A percentile compares a stretch with the other conserved stretches of the same genome.
Conservation (phyloP, 2,797 vertebrate species). For the Graptemys geographica region DNA sequence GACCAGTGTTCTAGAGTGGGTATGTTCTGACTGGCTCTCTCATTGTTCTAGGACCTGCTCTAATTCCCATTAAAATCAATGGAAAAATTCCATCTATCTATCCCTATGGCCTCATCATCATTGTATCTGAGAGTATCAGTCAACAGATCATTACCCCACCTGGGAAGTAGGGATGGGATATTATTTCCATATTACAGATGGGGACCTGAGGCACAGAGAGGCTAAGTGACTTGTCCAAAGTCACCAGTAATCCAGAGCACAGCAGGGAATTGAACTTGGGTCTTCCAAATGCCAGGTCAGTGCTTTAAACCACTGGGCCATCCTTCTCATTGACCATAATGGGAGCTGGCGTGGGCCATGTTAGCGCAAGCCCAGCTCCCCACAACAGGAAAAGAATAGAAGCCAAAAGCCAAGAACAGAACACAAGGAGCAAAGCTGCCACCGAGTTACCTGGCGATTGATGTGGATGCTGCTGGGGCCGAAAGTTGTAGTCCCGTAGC, state of each 20-base stretch:
- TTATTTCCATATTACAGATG: neutral
- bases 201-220: neutral
- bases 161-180: neutral
- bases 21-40: neutral
- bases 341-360: neutral
- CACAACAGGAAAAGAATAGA: neutral
- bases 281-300: neutral
- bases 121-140: neutral
- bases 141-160: neutral
- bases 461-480: conserved; percentile 52
- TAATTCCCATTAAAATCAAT: neutral
- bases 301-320: neutral
- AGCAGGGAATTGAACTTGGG: neutral
- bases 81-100: neutral
- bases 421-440: too few species aligned
- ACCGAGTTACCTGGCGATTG: conserved; percentile 37
- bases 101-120: neutral
- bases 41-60: neutral
- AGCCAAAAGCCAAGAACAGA: neutral
- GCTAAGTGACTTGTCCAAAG: too few species aligned
- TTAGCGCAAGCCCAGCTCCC: neutral
- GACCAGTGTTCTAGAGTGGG: neutral
- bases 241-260: neutral
- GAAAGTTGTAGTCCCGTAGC: conserved; percentile 31
- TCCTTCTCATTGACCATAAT: neutral